Evolutionary conservation across 2,797 vertebrate genomes (phyloP), one percentile per base, ranked within the genome.

Genomic region (Gouania willdenowi): DNA sequence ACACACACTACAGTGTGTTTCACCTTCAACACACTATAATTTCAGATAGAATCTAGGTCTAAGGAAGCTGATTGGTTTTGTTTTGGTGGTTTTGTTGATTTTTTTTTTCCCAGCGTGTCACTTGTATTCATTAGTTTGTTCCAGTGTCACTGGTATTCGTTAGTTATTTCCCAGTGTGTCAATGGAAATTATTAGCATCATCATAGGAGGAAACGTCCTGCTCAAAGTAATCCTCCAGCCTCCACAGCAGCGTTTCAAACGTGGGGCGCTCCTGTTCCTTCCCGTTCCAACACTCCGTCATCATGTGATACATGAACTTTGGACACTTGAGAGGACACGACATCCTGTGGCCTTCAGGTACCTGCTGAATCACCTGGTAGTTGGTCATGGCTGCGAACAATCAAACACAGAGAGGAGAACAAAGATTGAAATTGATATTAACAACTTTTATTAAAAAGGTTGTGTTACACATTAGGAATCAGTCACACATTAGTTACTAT

Each of bases 231-330:
- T 85, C 81, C 56, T 98, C 94, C 2, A 98, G 85, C 60, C 81
- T 84, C 80, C 75, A 81, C 0, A 88, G 88, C 50, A 99, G 82
- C 1, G 56, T 87, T 71, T 94, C 83, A 3, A 99, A 99, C 1
- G 90, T 92, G 17, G 96, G 95, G 0, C 95, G 63, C 0, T 73
- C 72, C 0, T 41, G 22, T 0, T 88, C 81, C 0, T 84, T 51
- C 0, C 41, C 50, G 0, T 72, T 88, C 96, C 96, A 99, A 77
- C 95, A 98, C 2, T 87, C 73, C 11, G 23, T 4, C 95, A 99
- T 99, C 36, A 95, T 90, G 8, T 69, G 54, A 3, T 97, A 92
- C 35, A 98, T 24, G 0, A 59, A 21, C 0, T 8, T 45, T 0
- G 92, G 93, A 39, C 95, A 98, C 2, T 27, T 60, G 0, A 43